Evolutionary conservation across 2,888 invertebrate species (phyloP).

Genomic region (Spatulosminthurus flaviceps): DNA sequence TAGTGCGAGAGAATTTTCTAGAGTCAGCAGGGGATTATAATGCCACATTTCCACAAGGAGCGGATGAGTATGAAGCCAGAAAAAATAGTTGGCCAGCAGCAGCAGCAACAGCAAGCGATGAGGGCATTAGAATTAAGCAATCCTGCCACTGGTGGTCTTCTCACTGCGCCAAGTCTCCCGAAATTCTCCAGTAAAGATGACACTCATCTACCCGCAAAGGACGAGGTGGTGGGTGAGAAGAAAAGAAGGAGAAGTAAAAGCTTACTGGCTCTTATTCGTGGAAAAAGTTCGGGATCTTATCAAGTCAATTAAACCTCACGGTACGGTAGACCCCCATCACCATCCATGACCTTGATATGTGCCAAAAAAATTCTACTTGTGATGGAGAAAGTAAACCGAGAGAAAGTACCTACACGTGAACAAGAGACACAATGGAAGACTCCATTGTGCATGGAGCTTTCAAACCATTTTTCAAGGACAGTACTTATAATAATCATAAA

Average conservation of each 20-base stretch:
- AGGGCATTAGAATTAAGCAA: background rate
- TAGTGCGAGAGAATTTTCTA: no score
- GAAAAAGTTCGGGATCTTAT: background rate
- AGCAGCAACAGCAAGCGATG: background rate
- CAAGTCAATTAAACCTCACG: constrained; percentile 8
- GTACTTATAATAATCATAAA: no score
- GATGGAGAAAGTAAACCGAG: no score
- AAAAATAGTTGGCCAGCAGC: no score
- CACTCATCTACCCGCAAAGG: background rate
- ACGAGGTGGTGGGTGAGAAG: constrained; percentile 12
- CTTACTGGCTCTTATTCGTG: background rate
- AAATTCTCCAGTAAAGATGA: background rate
- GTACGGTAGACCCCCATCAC: no score
- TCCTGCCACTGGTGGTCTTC: constrained; percentile 15
- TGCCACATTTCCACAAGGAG: background rate
- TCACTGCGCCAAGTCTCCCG: background rate
- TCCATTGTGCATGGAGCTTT: no score
- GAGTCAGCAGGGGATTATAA: no score
- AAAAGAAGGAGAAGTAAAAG: constrained; percentile 5
- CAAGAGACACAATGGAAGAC: no score
- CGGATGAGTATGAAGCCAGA: background rate
- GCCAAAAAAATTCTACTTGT: no score
- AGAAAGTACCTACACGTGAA: no score
- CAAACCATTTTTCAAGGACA: no score
- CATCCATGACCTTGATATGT: no score